Conservation (phyloP, 2,888 invertebrate genomes). For the Drosophila conformis region DNA sequence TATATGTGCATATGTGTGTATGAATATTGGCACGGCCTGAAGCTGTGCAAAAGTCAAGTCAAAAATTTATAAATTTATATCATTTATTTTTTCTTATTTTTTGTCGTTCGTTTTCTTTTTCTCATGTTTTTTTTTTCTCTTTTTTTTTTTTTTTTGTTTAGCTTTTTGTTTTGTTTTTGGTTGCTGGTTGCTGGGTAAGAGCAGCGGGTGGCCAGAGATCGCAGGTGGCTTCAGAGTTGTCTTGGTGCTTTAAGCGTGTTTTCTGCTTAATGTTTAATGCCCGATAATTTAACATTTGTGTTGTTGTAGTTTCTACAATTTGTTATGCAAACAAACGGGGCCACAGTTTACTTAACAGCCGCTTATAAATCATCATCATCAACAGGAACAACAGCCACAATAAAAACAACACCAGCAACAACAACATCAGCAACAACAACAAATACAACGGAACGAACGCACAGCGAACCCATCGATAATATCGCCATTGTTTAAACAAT, state of each 20-base stretch:
- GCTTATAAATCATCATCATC: slow-evolving; percentile 75
- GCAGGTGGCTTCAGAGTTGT: slow-evolving; percentile 67
- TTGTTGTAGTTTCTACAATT: slow-evolving; percentile 59
- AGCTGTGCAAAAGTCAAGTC: slow-evolving; percentile 53
- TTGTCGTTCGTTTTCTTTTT: slow-evolving; percentile 17
- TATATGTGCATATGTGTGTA: slow-evolving; percentile 9
- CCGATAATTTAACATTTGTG: slow-evolving; percentile 67
- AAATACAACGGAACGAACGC: slow-evolving; percentile 1
- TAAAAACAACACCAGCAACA: not conserved
- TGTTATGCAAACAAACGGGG: slow-evolving; percentile 77
- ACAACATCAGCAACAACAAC: not conserved
- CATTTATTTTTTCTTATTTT: slow-evolving; percentile 51
- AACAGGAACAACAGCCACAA: slow-evolving; percentile 41
- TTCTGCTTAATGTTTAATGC: slow-evolving; percentile 73
- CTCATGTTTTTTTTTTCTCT: slow-evolving; percentile 7
- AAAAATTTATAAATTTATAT: slow-evolving; percentile 72
- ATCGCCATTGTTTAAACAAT: slow-evolving; percentile 66
- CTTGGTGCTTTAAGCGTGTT: slow-evolving; percentile 54
- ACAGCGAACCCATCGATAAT: slow-evolving; percentile 47
- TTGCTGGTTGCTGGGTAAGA: slow-evolving; percentile 24
- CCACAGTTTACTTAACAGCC: slow-evolving; percentile 69
- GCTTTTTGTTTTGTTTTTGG: slow-evolving; percentile 8
- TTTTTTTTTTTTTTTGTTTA: slow-evolving; percentile 20
- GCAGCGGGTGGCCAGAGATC: slow-evolving; percentile 68
- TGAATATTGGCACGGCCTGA: slow-evolving; percentile 56